Evolutionary conservation across 2,113 vertebrate species (phyloP).

Genomic region (Tupaia tana): DNA sequence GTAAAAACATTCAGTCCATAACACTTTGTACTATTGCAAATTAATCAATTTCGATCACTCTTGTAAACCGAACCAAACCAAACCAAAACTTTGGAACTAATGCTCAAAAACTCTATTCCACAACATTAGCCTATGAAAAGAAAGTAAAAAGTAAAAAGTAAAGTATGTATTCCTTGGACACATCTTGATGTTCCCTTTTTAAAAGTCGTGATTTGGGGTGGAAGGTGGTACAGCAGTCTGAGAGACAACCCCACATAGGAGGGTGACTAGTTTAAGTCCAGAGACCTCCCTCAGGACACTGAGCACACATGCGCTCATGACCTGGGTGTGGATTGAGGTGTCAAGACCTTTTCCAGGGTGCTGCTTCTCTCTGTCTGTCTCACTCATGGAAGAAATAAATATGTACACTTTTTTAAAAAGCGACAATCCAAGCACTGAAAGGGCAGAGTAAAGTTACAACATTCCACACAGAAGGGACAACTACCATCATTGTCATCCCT

Average conservation of each 20-base stretch:
- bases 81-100: background rate
- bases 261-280: too few relatives aligned
- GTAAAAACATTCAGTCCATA: background rate
- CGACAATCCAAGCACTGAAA: background rate
- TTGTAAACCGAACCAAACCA: background rate
- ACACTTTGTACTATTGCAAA: background rate
- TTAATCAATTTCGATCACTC: background rate
- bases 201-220: background rate
- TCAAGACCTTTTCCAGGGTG: too few relatives aligned
- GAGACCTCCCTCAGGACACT: too few relatives aligned
- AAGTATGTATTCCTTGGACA: background rate
- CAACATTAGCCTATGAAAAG: background rate
- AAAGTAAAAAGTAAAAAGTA: background rate
- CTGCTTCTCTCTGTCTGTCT: too few relatives aligned
- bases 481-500: too few relatives aligned
- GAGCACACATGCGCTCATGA: too few relatives aligned
- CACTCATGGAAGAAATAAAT: too few relatives aligned
- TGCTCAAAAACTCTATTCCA: constrained; percentile 8
- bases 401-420: too few relatives aligned
- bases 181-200: constrained; percentile 33
- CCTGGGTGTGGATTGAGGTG: too few relatives aligned
- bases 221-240: too few relatives aligned
- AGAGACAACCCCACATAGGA: too few relatives aligned
- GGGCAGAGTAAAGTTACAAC: background rate
- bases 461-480: background rate